Conservation (phyloP, 1,140 invertebrate species). For the Scaptomyza pallida region DNA sequence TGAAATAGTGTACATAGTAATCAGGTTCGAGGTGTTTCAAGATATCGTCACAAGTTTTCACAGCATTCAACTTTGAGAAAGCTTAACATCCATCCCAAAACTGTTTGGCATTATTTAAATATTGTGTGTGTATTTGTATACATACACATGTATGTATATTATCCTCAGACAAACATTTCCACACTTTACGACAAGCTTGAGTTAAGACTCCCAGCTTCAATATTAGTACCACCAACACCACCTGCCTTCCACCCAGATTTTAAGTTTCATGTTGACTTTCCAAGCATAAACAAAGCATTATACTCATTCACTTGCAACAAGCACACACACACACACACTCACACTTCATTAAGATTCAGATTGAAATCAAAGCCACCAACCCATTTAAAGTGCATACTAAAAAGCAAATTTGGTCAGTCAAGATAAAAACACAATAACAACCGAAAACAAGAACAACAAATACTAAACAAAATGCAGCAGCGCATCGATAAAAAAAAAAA, state of each 20-base stretch:
- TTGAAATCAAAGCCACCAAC: conserved; percentile 38
- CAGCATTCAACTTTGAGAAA: conserved; percentile 39
- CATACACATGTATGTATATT: conserved; percentile 2
- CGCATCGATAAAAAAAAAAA: conserved; percentile 5
- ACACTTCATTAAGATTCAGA: conserved; percentile 56
- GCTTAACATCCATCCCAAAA: conserved; percentile 13
- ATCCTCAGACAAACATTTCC: conserved; percentile 29
- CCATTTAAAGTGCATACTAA: conserved; percentile 59
- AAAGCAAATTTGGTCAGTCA: conserved; percentile 40
- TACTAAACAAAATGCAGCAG: conserved; percentile 5
- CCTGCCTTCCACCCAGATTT: conserved; percentile 37
- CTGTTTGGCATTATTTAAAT: conserved; percentile 42
- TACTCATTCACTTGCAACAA: conserved; percentile 67
- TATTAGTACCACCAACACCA: not conserved
- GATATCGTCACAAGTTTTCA: conserved; percentile 7
- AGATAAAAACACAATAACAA: conserved; percentile 11
- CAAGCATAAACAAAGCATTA: conserved; percentile 56
- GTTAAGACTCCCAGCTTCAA: conserved; percentile 24
- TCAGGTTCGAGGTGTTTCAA: too few relatives aligned
- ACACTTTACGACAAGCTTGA: conserved; percentile 27
- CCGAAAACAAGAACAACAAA: conserved; percentile 11
- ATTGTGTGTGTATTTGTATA: conserved; percentile 22
- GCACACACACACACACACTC: too few relatives aligned
- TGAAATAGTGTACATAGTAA: too few relatives aligned
- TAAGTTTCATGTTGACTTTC: conserved; percentile 45